A percentile compares a stretch with the other conserved stretches of the same genome.
These are phyloP conservation scores for Procapra przewalskii DNA, from an alignment of 2,113 vertebrate genomes.

Conservation along the genomic window DNA sequence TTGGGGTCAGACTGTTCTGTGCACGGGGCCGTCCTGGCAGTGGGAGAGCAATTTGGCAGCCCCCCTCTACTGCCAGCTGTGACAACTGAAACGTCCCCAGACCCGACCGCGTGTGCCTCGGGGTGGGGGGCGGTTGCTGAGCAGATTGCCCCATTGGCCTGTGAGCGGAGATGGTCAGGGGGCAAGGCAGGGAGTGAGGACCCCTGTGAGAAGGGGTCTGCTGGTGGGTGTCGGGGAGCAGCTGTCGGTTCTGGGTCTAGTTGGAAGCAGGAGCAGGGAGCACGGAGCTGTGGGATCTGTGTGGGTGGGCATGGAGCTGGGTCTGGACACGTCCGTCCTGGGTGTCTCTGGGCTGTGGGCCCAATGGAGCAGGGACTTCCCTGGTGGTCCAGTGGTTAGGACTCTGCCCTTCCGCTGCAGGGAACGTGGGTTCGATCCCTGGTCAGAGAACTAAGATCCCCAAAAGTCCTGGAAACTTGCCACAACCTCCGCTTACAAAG, in stretches of 20 bases:
- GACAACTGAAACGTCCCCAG: neutral
- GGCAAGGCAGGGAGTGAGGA: neutral
- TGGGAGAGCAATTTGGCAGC: neutral
- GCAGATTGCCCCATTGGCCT: neutral
- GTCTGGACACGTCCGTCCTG: neutral
- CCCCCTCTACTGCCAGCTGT: neutral
- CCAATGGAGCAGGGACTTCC: neutral
- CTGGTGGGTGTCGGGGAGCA: neutral
- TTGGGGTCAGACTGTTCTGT: neutral
- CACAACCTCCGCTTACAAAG: neutral
- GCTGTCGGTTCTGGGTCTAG: neutral
- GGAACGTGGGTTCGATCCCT: neutral
- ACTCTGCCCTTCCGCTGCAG: neutral
- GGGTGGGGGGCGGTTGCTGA: neutral
- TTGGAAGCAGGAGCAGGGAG: neutral
- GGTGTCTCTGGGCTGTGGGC: neutral
- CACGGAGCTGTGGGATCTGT: neutral
- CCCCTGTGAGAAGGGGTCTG: too few relatives aligned
- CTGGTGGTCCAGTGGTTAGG: neutral
- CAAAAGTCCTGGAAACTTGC: neutral
- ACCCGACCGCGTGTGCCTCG: neutral
- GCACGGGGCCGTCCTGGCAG: neutral
- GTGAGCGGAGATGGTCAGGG: neutral
- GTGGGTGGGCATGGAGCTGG: neutral
- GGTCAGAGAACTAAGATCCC: neutral